Percentiles rank a stretch among this genome's conserved stretches.
phyloP scores from a whole-genome alignment of 2,888 invertebrate genomes.

The Euzophera pinguis region DNA sequence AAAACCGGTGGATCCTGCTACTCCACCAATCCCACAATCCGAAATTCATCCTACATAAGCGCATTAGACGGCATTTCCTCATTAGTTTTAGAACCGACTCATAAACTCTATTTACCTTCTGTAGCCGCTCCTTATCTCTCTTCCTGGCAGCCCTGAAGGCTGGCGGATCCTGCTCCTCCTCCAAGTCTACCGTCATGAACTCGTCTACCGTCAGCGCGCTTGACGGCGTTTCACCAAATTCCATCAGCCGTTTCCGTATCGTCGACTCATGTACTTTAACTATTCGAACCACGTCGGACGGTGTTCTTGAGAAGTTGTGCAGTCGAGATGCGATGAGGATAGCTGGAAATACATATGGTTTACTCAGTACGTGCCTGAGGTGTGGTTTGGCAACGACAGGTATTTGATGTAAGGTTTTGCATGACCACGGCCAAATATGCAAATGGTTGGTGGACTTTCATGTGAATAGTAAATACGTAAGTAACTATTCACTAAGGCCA shows the following conservation, averaged over 20 bases:
- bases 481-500: too few relatives aligned
- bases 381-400: not conserved
- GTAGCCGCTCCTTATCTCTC: slow-evolving; percentile 91
- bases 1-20: slow-evolving; percentile 98
- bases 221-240: slow-evolving; percentile 98
- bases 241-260: slow-evolving; percentile 91
- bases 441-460: too few relatives aligned
- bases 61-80: slow-evolving; percentile 96
- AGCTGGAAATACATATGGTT: slow-evolving; percentile 78
- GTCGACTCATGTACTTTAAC: slow-evolving; percentile 98
- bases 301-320: slow-evolving; percentile 93
- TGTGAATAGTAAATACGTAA: too few relatives aligned
- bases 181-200: slow-evolving; percentile 97
- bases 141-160: slow-evolving; percentile 95
- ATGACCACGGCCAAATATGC: too few relatives aligned
- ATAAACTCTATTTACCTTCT: slow-evolving; percentile 76
- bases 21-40: slow-evolving; percentile 96
- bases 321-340: slow-evolving; percentile 95
- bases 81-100: too few relatives aligned
- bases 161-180: slow-evolving; percentile 97
- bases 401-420: too few relatives aligned
- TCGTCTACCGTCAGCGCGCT: slow-evolving; percentile 96
- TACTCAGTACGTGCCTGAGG: not conserved
- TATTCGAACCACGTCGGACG: slow-evolving; percentile 93
- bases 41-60: slow-evolving; percentile 97